These are phyloP conservation scores for Alloscopus bannaensis DNA, from an alignment of 2,888 invertebrate genomes.

Conservation along the genomic window DNA sequence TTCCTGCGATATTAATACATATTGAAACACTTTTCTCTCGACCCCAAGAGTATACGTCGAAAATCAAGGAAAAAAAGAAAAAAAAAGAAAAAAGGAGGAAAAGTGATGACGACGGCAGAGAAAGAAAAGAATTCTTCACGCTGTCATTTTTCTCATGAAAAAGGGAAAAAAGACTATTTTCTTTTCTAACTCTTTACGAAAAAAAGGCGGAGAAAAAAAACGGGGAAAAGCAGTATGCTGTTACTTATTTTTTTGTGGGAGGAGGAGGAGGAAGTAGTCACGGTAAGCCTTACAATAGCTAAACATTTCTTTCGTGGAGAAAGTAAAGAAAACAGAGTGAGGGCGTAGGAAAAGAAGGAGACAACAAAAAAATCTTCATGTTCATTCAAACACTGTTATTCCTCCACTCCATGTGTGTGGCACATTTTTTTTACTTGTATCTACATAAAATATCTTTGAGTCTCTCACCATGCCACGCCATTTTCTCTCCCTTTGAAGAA, in stretches of 20 bases:
- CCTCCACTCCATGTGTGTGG: constrained; percentile 10
- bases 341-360: background rate
- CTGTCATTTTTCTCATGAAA: constrained; percentile 37
- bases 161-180: background rate
- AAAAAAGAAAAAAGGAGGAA: constrained; percentile 19
- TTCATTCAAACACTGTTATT: too few relatives aligned
- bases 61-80: constrained; percentile 41
- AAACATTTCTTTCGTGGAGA: constrained; percentile 18
- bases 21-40: constrained; percentile 1
- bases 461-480: background rate
- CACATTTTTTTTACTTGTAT: too few relatives aligned
- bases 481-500: background rate
- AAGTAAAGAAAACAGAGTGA: constrained; percentile 22
- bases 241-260: background rate
- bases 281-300: background rate
- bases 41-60: constrained; percentile 21
- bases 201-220: background rate
- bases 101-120: constrained; percentile 51
- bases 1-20: too few relatives aligned
- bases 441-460: background rate
- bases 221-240: background rate
- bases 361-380: constrained; percentile 35
- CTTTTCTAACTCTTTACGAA: constrained; percentile 9
- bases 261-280: constrained; percentile 16
- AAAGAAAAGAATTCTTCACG: constrained; percentile 27